Evolutionary conservation across 2,113 vertebrate genomes (phyloP).

Genomic region (Oryzias melastigma): DNA sequence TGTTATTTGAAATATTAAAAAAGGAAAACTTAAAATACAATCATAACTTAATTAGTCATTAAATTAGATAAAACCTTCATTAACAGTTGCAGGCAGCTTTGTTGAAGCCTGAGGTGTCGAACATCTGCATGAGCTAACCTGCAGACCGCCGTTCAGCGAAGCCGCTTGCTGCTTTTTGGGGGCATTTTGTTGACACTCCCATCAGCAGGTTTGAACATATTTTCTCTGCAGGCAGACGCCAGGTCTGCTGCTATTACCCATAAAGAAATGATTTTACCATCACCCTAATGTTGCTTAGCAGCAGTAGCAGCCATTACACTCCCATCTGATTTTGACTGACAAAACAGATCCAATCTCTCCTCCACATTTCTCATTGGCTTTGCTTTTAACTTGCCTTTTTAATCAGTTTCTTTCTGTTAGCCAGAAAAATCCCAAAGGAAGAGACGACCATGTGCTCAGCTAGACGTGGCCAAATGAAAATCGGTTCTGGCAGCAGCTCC

Average conservation of each 20-base stretch:
- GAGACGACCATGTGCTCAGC: background rate
- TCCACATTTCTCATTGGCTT: background rate
- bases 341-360: conserved; percentile 25
- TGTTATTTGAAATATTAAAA: too few species aligned
- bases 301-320: conserved; percentile 36
- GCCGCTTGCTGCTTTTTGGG: background rate
- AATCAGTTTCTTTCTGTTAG: conserved; percentile 2
- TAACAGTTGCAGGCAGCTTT: too few species aligned
- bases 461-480: background rate
- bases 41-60: too few species aligned
- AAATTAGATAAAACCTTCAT: too few species aligned
- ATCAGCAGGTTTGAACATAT: conserved; percentile 15
- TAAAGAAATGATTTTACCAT: conserved; percentile 33
- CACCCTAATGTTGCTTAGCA: conserved; percentile 21
- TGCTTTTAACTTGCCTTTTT: background rate
- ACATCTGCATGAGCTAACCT: too few species aligned
- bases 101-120: too few species aligned
- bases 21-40: too few species aligned
- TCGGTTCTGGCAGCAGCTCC: too few species aligned
- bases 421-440: background rate
- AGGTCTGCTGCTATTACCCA: conserved; percentile 30
- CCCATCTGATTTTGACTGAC: conserved; percentile 36
- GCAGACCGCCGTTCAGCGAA: too few species aligned
- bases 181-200: background rate
- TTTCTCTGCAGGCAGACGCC: conserved; percentile 13